Base-by-base conservation (phyloP, 2,888 invertebrate species). In the Hyppa rectilinea region DNA sequence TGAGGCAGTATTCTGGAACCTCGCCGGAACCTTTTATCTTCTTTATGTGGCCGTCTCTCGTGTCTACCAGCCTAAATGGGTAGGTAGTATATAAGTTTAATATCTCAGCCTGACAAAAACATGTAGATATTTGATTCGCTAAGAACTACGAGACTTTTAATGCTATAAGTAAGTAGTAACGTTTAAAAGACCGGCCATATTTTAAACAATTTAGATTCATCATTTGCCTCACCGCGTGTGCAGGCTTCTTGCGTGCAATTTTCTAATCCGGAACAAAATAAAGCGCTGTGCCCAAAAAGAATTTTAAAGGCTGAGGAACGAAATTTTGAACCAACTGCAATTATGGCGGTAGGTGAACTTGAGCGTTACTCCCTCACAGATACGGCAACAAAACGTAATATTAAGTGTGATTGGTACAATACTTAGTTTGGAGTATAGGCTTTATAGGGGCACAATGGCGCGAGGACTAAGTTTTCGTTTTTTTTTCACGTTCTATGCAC, bases 11-110 rank as follows among this genome's bases (percentile, higher is more conserved):
- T 80, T 97, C 95, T 0, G 97, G 98, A 75, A 97, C 96, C 80
- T 98, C 95, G 1, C 97, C 97, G 0, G 97, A 97, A 29, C 96
- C 96, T 71, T 96, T 93, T 45, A 97, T 92, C 83, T 96, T 96
- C 87, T 97, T 96, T 14, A 94, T 95, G 62, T 97, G 97, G 0
- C 98, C 98, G 34, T 94, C 92, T 43, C 96, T 96, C 1, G 97
- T 97, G 79, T 98, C 97, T 2, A 97, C 97, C 66, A 96, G 82
- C 75, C 96, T 95, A 74, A 50, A 29, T 17, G 3, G 17, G 2
- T n/a, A n/a, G n/a, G n/a, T n/a, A n/a, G n/a, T n/a, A n/a, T n/a
- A n/a, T n/a, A n/a, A n/a, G n/a, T n/a, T n/a, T n/a, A n/a, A n/a
- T n/a, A n/a, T n/a, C n/a, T n/a, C n/a, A n/a, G n/a, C n/a, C n/a